Percentiles rank a stretch among this genome's conserved stretches.
phyloP scores from a whole-genome alignment of 2,113 vertebrate genomes.

The Patagioenas fasciata region DNA sequence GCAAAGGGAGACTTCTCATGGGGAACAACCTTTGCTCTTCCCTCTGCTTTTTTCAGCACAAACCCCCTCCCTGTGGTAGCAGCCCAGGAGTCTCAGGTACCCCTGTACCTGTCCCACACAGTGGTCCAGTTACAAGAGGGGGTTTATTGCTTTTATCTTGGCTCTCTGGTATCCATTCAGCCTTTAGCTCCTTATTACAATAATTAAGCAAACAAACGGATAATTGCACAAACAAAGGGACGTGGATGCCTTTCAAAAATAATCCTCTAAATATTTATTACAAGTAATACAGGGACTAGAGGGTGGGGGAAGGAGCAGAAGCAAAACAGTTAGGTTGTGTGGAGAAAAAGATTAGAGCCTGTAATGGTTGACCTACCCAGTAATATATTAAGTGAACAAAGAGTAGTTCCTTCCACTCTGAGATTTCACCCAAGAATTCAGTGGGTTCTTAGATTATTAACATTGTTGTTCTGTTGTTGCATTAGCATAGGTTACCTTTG shows the following conservation, averaged over 20 bases:
- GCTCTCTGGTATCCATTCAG: background rate
- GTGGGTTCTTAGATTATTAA: constrained; percentile 60
- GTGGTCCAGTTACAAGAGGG: background rate
- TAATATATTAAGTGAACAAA: constrained; percentile 66
- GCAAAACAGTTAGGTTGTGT: constrained; percentile 52
- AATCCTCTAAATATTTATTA: constrained; percentile 73
- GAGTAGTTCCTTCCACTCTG: background rate
- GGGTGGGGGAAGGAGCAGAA: constrained; percentile 9
- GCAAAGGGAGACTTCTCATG: constrained; percentile 6
- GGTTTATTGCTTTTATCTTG: background rate
- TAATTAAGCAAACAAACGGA: constrained; percentile 32
- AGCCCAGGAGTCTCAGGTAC: background rate
- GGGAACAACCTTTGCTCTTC: constrained; percentile 29
- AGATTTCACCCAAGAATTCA: constrained; percentile 48
- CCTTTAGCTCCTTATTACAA: background rate
- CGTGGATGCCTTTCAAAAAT: constrained; percentile 64
- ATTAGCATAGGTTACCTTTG: constrained; percentile 66
- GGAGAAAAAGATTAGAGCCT: constrained; percentile 39
- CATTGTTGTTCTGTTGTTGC: constrained; percentile 40
- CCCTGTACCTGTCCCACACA: background rate
- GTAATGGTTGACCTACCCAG: constrained; percentile 53
- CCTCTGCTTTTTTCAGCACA: constrained; percentile 25
- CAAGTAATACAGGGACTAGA: background rate
- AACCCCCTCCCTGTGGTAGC: background rate
- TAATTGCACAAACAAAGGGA: constrained; percentile 57